These are phyloP conservation scores for Rhopalosiphum nymphaeae DNA, from an alignment of 2,888 invertebrate species.

Conservation along the genomic window DNA sequence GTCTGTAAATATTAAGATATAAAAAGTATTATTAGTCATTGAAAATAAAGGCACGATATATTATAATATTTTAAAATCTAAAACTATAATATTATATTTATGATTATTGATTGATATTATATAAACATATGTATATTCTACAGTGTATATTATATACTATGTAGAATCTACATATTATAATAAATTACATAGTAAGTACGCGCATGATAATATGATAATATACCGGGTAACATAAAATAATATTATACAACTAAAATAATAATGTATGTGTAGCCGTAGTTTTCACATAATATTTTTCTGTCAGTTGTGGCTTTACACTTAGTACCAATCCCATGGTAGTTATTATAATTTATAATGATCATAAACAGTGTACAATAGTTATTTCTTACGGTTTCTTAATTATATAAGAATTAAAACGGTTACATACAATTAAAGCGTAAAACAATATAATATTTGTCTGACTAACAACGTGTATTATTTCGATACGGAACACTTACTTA, in stretches of 20 bases:
- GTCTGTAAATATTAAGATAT: not conserved
- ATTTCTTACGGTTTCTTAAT: not conserved
- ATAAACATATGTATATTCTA: not conserved
- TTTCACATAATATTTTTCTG: not conserved
- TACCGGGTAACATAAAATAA: not conserved
- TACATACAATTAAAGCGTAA: not conserved
- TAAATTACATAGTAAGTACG: not conserved
- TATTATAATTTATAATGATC: constrained; percentile 1
- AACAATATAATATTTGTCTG: not conserved
- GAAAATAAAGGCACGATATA: not conserved
- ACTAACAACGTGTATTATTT: not conserved
- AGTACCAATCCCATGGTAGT: not conserved
- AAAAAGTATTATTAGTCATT: not conserved
- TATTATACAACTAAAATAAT: not conserved
- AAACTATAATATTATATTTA: not conserved
- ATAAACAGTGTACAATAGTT: not conserved
- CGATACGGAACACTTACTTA: not conserved
- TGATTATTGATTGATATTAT: not conserved
- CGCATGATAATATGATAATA: not conserved
- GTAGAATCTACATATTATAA: not conserved
- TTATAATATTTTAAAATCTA: not conserved
- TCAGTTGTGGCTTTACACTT: not conserved
- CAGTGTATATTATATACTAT: too few relatives aligned
- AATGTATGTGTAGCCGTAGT: not conserved
- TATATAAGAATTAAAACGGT: not conserved